Percentiles rank a stretch among this genome's conserved stretches.
Conservation (phyloP, 2,113 vertebrate species). For the Carlito syrichta region DNA sequence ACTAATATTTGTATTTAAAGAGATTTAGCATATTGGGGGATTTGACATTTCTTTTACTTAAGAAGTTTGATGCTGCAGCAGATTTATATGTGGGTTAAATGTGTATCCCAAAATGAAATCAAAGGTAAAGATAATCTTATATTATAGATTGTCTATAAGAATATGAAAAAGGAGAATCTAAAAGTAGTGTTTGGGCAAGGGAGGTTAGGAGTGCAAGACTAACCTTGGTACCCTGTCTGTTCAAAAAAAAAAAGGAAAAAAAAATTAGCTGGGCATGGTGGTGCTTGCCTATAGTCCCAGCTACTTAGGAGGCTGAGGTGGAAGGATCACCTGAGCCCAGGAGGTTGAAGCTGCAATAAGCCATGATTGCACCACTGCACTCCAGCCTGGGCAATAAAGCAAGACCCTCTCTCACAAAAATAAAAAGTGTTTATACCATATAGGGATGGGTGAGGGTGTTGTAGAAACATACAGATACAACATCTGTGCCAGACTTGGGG, state of each 20-base stretch:
- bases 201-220: no score
- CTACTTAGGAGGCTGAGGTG: not conserved
- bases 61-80: not conserved
- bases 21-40: not conserved
- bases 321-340: no score
- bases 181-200: no score
- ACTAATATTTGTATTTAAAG: not conserved
- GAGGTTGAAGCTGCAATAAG: not conserved
- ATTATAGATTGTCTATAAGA: not conserved
- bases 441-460: not conserved
- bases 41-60: not conserved
- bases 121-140: not conserved
- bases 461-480: not conserved
- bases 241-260: no score
- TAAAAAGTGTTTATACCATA: not conserved
- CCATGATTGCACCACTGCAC: not conserved
- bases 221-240: no score
- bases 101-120: constrained; percentile 18
- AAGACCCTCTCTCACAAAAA: no score
- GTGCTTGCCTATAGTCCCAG: not conserved
- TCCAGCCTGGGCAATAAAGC: not conserved
- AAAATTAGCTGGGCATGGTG: not conserved
- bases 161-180: not conserved
- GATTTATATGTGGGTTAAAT: not conserved
- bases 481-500: not conserved